Percentiles rank a stretch among this genome's conserved stretches.
phyloP scores from a whole-genome alignment of 2,797 vertebrate genomes.

The Myotis myotis region DNA sequence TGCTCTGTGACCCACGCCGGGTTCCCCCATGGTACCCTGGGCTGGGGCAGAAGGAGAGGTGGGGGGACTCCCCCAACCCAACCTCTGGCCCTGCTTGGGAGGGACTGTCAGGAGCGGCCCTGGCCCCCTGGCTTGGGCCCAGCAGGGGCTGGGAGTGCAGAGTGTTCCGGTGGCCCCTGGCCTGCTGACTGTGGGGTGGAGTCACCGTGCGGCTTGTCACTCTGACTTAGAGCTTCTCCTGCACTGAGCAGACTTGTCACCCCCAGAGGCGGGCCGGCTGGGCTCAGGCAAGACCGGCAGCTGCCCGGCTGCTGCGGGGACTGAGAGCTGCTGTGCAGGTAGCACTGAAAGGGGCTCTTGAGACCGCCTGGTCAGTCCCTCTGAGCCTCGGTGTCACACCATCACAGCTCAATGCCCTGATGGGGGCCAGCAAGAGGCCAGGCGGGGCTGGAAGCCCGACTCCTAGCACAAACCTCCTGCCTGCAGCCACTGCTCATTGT shows the following conservation, averaged over 20 bases:
- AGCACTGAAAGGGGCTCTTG: not conserved
- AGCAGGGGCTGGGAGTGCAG: not conserved
- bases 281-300: not conserved
- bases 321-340: accelerated
- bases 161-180: too few species aligned
- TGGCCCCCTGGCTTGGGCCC: not conserved
- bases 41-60: too few species aligned
- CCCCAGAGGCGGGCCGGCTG: not conserved
- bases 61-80: not conserved
- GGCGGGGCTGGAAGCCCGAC: not conserved
- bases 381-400: not conserved
- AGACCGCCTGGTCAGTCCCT: not conserved
- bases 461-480: not conserved
- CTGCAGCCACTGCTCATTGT: not conserved
- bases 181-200: not conserved
- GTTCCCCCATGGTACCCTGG: accelerated
- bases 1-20: not conserved
- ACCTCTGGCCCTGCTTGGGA: not conserved
- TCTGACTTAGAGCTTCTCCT: not conserved
- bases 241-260: not conserved
- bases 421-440: not conserved
- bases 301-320: not conserved
- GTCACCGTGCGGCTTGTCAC: accelerated
- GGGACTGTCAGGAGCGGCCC: not conserved
- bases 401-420: not conserved